phyloP scores from a whole-genome alignment of 2,113 vertebrate species.

The Hemiscyllium ocellatum region DNA sequence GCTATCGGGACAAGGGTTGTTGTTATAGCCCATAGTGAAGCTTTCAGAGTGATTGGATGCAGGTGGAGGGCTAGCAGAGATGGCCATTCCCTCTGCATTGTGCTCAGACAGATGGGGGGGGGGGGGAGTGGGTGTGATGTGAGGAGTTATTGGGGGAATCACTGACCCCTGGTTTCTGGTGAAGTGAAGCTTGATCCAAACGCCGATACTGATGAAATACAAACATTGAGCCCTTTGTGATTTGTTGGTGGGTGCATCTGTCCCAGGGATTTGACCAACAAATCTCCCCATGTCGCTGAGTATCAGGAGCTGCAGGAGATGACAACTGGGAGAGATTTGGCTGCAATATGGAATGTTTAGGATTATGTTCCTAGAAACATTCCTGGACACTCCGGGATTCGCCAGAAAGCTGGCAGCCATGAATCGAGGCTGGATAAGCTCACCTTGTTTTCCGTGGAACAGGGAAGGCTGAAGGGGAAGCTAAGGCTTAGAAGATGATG shows the following conservation, averaged over 20 bases:
- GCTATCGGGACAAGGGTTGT: background rate
- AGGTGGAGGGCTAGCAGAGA: too few relatives aligned
- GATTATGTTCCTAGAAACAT: background rate
- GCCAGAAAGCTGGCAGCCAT: background rate
- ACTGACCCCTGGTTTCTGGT: too few relatives aligned
- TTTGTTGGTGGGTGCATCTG: background rate
- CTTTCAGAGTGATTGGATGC: background rate
- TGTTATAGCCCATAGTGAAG: background rate
- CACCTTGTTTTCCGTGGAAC: too few relatives aligned
- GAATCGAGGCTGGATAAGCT: too few relatives aligned
- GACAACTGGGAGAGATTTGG: background rate
- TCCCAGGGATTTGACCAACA: background rate
- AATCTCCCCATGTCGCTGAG: background rate
- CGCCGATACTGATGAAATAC: background rate
- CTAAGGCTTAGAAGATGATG: too few relatives aligned
- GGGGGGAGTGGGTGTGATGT: too few relatives aligned
- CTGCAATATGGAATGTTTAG: background rate
- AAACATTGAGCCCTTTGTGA: background rate
- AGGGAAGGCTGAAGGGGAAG: too few relatives aligned
- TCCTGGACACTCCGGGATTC: too few relatives aligned
- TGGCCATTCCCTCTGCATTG: too few relatives aligned
- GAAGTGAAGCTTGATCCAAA: background rate
- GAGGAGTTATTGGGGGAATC: too few relatives aligned
- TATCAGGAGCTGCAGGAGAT: too few relatives aligned
- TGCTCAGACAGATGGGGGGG: too few relatives aligned